These are phyloP conservation scores for Brachyalestes nurse DNA, from an alignment of 2,797 vertebrate species.

Conservation along the genomic window DNA sequence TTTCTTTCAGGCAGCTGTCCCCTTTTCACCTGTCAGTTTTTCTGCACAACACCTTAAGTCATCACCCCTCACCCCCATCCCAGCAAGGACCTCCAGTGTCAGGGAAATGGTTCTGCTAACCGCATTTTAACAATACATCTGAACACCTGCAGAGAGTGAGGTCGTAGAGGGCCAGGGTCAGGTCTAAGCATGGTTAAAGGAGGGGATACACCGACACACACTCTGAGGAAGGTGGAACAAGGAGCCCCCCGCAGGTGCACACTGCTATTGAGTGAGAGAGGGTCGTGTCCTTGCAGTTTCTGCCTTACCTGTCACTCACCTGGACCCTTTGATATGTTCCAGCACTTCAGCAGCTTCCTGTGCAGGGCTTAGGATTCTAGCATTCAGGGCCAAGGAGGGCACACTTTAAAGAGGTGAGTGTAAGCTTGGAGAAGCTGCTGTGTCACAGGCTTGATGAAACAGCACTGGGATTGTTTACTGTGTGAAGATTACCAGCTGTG, in stretches of 20 bases:
- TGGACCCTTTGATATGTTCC: slow-evolving; percentile 56
- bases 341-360: slow-evolving; percentile 57
- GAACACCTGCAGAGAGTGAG: slow-evolving; percentile 57
- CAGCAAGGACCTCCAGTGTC: slow-evolving; percentile 44
- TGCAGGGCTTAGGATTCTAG: slow-evolving; percentile 56
- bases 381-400: slow-evolving; percentile 36
- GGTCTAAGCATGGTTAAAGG: slow-evolving; percentile 51
- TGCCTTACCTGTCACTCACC: slow-evolving; percentile 61
- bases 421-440: slow-evolving; percentile 36
- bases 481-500: slow-evolving; percentile 51
- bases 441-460: slow-evolving; percentile 50
- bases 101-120: slow-evolving; percentile 53
- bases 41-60: slow-evolving; percentile 42
- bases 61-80: slow-evolving; percentile 50
- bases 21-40: slow-evolving; percentile 27
- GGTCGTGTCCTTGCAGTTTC: slow-evolving; percentile 48
- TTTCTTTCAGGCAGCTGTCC: slow-evolving; percentile 10
- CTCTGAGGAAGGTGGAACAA: slow-evolving; percentile 5
- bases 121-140: slow-evolving; percentile 52
- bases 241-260: slow-evolving; percentile 56
- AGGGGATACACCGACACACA: slow-evolving; percentile 13
- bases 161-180: slow-evolving; percentile 54
- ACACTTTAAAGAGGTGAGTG: slow-evolving; percentile 47
- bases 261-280: slow-evolving; percentile 46
- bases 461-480: slow-evolving; percentile 49